Evolutionary conservation across 2,113 vertebrate genomes (phyloP).

Genomic region (Phycodurus eques): DNA sequence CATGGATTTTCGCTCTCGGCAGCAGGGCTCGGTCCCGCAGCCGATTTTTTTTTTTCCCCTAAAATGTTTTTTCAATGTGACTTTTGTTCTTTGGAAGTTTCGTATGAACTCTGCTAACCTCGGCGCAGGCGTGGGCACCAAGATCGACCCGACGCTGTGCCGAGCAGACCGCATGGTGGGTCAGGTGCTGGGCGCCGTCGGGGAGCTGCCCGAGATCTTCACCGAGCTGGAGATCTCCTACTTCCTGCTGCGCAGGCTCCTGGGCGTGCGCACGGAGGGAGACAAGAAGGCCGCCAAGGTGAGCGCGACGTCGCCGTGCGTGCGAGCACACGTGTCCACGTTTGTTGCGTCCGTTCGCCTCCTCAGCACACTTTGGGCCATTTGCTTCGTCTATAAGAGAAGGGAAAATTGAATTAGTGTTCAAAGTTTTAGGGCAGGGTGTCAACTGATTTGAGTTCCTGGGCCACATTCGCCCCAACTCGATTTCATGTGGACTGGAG

Average conservation of each 20-base stretch:
- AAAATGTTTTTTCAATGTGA: no score
- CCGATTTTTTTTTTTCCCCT: not conserved
- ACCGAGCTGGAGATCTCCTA: conserved; percentile 98
- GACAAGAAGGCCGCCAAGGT: conserved; percentile 99
- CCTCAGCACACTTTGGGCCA: no score
- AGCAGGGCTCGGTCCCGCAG: no score
- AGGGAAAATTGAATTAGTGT: no score
- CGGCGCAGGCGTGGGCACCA: conserved; percentile 89
- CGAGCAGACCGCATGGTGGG: conserved; percentile 97
- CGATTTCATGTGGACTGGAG: no score
- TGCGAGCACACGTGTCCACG: not conserved
- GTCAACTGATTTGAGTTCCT: no score
- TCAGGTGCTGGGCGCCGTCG: conserved; percentile 94
- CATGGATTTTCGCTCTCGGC: no score
- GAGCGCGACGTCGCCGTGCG: conserved; percentile 4
- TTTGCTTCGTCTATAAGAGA: no score
- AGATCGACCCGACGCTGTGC: conserved; percentile 97
- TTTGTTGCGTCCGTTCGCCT: not conserved
- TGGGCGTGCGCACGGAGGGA: conserved; percentile 95
- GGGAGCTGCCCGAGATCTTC: conserved; percentile 95
- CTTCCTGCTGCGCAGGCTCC: conserved; percentile 88
- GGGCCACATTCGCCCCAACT: no score
- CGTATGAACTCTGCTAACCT: not conserved
- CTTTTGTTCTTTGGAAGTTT: not conserved
- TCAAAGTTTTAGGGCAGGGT: no score